Conservation (phyloP, 2,797 vertebrate species). For the Erethizon dorsatum region DNA sequence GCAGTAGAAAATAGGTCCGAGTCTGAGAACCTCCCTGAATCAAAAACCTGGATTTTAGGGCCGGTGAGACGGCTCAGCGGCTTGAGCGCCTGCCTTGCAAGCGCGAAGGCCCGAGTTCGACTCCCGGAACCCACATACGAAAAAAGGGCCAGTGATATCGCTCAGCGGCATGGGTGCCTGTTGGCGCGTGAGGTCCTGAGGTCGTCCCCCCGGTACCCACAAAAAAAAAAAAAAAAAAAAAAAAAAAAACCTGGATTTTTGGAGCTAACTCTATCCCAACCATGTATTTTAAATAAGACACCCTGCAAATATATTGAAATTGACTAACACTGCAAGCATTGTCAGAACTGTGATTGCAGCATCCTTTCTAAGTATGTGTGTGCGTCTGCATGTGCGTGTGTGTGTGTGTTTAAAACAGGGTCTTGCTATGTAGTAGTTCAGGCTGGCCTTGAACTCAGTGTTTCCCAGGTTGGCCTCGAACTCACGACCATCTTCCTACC, state of each 20-base stretch:
- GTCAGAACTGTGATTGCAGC: background rate
- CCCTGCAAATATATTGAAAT: background rate
- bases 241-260: slow-evolving; percentile 41
- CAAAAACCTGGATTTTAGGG: slow-evolving; percentile 43
- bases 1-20: background rate
- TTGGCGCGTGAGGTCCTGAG: too few relatives aligned
- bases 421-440: background rate
- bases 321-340: background rate
- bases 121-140: too few relatives aligned
- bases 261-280: background rate
- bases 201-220: too few relatives aligned
- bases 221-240: too few relatives aligned
- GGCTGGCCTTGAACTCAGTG: background rate
- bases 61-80: too few relatives aligned
- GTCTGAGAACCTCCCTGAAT: background rate
- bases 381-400: too few relatives aligned
- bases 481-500: background rate
- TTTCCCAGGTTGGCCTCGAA: background rate
- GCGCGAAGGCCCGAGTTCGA: too few relatives aligned
- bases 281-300: slow-evolving; percentile 51
- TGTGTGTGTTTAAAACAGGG: background rate
- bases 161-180: too few relatives aligned
- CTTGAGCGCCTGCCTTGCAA: too few relatives aligned
- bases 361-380: background rate
- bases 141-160: too few relatives aligned